Evolutionary conservation across 1,140 invertebrate species (phyloP), one percentile per base, ranked within the genome.

Genomic region (Acyrthosiphon pisum): DNA sequence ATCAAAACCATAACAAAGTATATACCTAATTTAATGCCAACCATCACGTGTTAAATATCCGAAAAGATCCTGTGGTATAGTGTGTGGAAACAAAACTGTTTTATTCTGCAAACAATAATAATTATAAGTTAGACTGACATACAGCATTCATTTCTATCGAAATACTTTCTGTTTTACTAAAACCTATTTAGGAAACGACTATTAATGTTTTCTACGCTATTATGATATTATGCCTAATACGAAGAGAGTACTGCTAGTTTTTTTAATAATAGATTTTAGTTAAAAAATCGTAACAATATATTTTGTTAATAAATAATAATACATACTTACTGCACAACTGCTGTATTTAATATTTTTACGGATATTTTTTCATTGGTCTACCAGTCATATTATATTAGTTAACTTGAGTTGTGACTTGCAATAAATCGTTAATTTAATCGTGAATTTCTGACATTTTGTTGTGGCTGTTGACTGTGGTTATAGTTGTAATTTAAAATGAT

Each of bases 241-340:
- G 48, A n/a, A 35, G 50, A 20, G 8, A 88, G 30, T 48, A 48
- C 6, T 20, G 7, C 46, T 48, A 41, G 44, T 84, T 50, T 50
- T n/a, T 20, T 22, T 88, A 50, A 48, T n/a, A n/a, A 30, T 7
- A 18, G 30, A 50, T 88, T 88, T 50, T 50, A 50, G 23, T n/a
- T 8, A 8, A 50, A 46, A 53, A 88, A 88, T 88, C 18, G 18
- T 6, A 86, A 76, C n/a, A n/a, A n/a, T 76, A 60, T 60, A n/a
- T 76, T 76, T 76, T 76, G 60, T 76, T n/a, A 83, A 37, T 37
- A 83, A 23, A 83, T 83, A 76, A 76, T 76, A 76, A 76, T 76
- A 18, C n/a, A 35, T 76, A n/a, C 60, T 68, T n/a, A n/a, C 30
- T 68, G 14, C 30, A 76, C 14, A 76, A 76, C 60, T 11, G 60